Evolutionary conservation across 2,113 vertebrate genomes (phyloP).

Genomic region (Psittacara wagleri): DNA sequence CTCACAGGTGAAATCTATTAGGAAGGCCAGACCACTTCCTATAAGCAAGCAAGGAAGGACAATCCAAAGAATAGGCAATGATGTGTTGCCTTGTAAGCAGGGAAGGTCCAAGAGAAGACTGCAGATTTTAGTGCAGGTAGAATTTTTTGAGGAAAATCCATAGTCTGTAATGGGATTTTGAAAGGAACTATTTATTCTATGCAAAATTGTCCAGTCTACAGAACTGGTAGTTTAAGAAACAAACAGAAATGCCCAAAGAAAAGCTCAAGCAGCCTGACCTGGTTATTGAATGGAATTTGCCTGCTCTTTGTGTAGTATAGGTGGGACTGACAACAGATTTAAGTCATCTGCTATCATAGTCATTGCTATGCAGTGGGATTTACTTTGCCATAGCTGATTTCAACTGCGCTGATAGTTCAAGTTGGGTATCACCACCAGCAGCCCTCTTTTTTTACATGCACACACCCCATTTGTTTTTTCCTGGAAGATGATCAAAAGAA

Average conservation of each 20-base stretch:
- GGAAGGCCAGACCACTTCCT: neutral
- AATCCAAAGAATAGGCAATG: neutral
- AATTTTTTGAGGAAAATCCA: neutral
- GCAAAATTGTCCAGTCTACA: neutral
- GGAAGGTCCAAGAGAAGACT: neutral
- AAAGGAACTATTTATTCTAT: neutral
- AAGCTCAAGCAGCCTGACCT: neutral
- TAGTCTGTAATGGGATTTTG: neutral
- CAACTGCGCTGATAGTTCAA: neutral
- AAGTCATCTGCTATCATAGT: neutral
- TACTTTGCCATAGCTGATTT: neutral
- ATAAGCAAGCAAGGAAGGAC: neutral
- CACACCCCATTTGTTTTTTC: neutral
- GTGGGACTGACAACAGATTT: neutral
- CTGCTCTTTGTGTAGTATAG: neutral
- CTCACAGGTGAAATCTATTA: slow-evolving; percentile 28
- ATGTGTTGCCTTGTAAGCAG: neutral
- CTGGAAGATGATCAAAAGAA: neutral
- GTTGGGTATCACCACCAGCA: neutral
- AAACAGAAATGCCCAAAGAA: neutral
- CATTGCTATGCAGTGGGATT: neutral
- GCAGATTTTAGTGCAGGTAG: neutral
- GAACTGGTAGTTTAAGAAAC: neutral
- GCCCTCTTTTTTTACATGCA: neutral
- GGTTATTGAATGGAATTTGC: neutral